Evolutionary conservation across 53 echinoderm and acorn worm genomes (phyloP).

Genomic region (Henricia sp.): DNA sequence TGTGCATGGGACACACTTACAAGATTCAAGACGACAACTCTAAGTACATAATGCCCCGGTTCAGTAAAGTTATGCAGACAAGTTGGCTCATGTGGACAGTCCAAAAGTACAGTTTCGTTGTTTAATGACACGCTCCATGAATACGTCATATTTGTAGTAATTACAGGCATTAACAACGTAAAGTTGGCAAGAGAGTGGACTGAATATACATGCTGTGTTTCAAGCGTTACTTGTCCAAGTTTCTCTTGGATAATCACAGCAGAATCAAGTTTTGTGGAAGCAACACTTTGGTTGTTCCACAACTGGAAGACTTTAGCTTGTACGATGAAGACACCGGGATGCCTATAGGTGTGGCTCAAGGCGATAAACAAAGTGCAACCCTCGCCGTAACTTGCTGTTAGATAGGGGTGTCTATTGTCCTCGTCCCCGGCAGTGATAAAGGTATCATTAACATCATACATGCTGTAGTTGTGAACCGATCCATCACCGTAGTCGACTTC

Average conservation of each 20-base stretch:
- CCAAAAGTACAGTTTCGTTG: slow-evolving; percentile 28
- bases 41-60: slow-evolving; percentile 67
- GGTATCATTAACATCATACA: slow-evolving; percentile 87
- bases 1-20: slow-evolving; percentile 53
- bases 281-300: slow-evolving; percentile 26
- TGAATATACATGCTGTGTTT: slow-evolving; percentile 47
- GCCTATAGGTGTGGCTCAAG: slow-evolving; percentile 76
- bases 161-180: slow-evolving; percentile 25
- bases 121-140: slow-evolving; percentile 45
- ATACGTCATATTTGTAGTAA: slow-evolving; percentile 62
- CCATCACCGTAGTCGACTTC: slow-evolving; percentile 89
- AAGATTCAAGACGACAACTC: slow-evolving; percentile 69
- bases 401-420: slow-evolving; percentile 71
- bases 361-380: slow-evolving; percentile 83
- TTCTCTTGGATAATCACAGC: slow-evolving; percentile 63
- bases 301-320: slow-evolving; percentile 57
- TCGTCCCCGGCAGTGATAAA: slow-evolving; percentile 78
- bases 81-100: slow-evolving; percentile 1
- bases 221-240: slow-evolving; percentile 30
- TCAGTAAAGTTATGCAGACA: slow-evolving; percentile 55
- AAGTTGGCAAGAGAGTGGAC: slow-evolving; percentile 58
- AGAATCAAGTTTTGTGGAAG: slow-evolving; percentile 9
- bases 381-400: slow-evolving; percentile 89
- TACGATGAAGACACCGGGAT: slow-evolving; percentile 59
- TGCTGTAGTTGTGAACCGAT: slow-evolving; percentile 71